A percentile compares a stretch with the other conserved stretches of the same genome.
Evolutionary conservation across 2,113 vertebrate species (phyloP).

Genomic region (Ctenodactylus gundi): DNA sequence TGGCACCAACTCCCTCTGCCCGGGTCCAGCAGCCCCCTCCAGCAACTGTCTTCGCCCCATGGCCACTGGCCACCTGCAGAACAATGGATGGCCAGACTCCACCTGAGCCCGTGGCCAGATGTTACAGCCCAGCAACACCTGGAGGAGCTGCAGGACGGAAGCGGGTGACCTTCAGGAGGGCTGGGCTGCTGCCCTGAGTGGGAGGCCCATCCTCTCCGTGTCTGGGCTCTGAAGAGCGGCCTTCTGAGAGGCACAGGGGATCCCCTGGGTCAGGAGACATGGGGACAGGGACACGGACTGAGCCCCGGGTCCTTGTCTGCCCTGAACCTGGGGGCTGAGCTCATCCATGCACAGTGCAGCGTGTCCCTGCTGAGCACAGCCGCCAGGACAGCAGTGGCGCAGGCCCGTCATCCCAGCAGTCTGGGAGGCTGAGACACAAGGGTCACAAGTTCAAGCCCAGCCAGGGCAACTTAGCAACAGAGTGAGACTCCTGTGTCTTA

Average conservation of each 20-base stretch:
- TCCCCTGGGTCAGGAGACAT: too few relatives aligned
- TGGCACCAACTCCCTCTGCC: not conserved
- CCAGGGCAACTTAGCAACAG: too few relatives aligned
- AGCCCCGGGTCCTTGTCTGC: not conserved
- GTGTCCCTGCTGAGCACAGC: not conserved
- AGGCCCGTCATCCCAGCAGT: not conserved
- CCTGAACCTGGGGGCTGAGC: rapidly evolving
- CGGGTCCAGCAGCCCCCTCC: too few relatives aligned
- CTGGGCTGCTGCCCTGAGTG: slow-evolving; percentile 66
- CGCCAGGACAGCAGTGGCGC: too few relatives aligned
- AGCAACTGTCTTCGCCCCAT: slow-evolving; percentile 50
- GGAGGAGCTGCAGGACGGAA: slow-evolving; percentile 77
- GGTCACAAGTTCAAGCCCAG: too few relatives aligned
- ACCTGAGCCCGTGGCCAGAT: slow-evolving; percentile 76
- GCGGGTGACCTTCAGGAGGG: slow-evolving; percentile 75
- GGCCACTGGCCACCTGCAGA: slow-evolving; percentile 63
- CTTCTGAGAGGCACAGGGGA: not conserved
- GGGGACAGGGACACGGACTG: too few relatives aligned
- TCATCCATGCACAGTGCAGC: not conserved
- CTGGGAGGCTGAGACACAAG: too few relatives aligned
- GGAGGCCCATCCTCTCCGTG: not conserved
- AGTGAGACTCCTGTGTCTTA: too few relatives aligned
- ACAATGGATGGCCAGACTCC: slow-evolving; percentile 77
- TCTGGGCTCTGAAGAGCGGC: not conserved
- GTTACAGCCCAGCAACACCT: slow-evolving; percentile 80